Evolutionary conservation across 1,140 invertebrate species (phyloP), one percentile per base, ranked within the genome.

Genomic region (Reticulitermes speratus): DNA sequence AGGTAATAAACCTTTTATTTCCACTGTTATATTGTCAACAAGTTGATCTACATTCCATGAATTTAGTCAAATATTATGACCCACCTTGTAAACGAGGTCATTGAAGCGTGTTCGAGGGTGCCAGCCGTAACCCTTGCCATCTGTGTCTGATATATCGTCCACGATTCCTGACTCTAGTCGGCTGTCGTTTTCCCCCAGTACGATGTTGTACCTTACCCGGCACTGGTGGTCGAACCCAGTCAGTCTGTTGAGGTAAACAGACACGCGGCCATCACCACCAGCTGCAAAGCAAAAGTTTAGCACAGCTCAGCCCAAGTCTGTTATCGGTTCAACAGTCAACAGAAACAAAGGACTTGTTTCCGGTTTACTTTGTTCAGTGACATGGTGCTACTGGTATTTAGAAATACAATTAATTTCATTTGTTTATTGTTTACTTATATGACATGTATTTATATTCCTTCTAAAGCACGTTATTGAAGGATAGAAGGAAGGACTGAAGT

Each of bases 161-260:
- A 97, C 92, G 44, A 94, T 93, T 0, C 96, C 96, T 0, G 96
- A 97, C 87, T 97, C 95, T 84, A 96, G 91, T 82, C 94, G 92
- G 48, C 94, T 90, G 14, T 96, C 95, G 2, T 94, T 94, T 65
- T 96, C 95, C 2, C 96, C 96, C 0, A 97, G 90, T 3, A 94
- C 93, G 21, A 97, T 92, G 90, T 69, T 94, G 90, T 96, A 97
- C 8, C 94, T 91, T 0, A 97, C 94, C 55, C 96, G 93, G 90
- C 96, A 97, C 44, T 94, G 94, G 88, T 97, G 96, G 88, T 97
- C 96, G 89, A 96, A 97, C 14, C 96, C 96, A 8, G 96, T 96
- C 85, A 96, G 93, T 75, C 96, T 92, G 88, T 95, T 94, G 32
- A 97, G 92, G 86, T 95, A 94, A 19, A 96, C 90, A 87, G 93